Conservation (phyloP, 2,113 vertebrate species). For the Actenoides hombroni region DNA sequence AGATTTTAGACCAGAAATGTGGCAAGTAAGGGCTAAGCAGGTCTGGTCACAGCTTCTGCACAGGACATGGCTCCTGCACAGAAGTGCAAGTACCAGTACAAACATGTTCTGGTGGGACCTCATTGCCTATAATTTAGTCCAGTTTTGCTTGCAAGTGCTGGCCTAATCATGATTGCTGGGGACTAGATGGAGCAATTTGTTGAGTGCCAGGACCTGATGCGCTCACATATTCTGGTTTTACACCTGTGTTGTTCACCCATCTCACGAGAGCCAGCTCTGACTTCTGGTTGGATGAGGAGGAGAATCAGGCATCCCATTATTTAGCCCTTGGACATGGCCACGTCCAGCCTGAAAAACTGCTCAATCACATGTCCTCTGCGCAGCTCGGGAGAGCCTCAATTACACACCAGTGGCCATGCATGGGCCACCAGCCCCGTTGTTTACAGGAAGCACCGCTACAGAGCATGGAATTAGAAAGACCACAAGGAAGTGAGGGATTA, state of each 20-base stretch:
- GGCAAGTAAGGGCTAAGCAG: background rate
- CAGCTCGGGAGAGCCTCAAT: background rate
- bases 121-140: background rate
- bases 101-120: background rate
- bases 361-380: background rate
- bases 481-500: slow-evolving; percentile 72
- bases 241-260: background rate
- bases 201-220: background rate
- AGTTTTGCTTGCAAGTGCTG: background rate
- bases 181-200: background rate
- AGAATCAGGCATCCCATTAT: background rate
- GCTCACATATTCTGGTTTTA: background rate
- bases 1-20: background rate
- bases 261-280: background rate
- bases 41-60: background rate
- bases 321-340: background rate
- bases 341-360: slow-evolving; percentile 3
- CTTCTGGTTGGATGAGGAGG: background rate
- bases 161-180: background rate
- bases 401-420: background rate
- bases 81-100: background rate
- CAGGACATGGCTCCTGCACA: background rate
- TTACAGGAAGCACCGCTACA: slow-evolving; percentile 61
- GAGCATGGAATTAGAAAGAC: slow-evolving; percentile 68
- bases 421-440: slow-evolving; percentile 28